A percentile compares a stretch with the other conserved stretches of the same genome.
phyloP scores from a whole-genome alignment of 2,797 vertebrate genomes.

The Melanitta fusca region DNA sequence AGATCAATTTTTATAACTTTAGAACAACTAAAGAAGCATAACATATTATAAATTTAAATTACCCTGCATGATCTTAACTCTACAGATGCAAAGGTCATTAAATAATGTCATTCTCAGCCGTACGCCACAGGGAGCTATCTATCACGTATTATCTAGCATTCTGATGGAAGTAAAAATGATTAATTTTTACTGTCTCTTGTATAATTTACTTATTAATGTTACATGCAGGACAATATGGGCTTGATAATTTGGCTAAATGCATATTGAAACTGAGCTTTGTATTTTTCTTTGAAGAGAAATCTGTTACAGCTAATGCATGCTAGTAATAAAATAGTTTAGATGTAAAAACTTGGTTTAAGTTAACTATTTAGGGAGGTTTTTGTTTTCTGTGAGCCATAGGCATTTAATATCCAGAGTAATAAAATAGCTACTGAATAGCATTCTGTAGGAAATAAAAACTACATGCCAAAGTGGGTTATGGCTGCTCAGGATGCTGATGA shows the following conservation, averaged over 20 bases:
- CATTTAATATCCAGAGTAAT: neutral
- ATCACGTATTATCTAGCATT: neutral
- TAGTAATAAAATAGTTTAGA: neutral
- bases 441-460: neutral
- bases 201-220: conserved; percentile 25
- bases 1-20: neutral
- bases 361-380: neutral
- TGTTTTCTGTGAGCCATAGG: neutral
- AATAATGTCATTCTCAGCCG: conserved; percentile 12
- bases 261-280: neutral
- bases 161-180: conserved; percentile 22
- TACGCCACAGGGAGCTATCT: neutral
- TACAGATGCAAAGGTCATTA: conserved; percentile 1
- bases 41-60: neutral
- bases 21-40: neutral
- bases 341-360: neutral
- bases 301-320: neutral
- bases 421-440: neutral
- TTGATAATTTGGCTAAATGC: neutral
- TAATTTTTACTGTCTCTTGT: conserved; percentile 11
- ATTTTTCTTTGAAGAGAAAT: neutral
- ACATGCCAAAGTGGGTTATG: neutral
- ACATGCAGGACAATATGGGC: neutral
- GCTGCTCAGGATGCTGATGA: neutral
- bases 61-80: neutral